These are phyloP conservation scores for Cossypha caffra DNA, from an alignment of 2,797 vertebrate genomes.

Conservation along the genomic window DNA sequence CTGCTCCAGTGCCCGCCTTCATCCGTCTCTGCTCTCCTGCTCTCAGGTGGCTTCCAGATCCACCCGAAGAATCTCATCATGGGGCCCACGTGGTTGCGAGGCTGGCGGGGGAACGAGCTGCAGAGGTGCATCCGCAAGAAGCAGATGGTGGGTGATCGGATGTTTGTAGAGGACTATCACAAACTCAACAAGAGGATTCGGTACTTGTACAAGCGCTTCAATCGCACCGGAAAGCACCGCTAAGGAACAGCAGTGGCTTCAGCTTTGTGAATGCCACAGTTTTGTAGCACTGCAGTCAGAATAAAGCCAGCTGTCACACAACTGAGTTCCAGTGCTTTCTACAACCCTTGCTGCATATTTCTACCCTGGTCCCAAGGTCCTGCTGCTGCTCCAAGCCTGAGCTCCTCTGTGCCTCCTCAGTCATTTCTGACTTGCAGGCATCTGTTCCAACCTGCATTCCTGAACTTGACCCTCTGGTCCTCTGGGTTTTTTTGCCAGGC, in stretches of 20 bases:
- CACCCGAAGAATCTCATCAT: conserved; percentile 88
- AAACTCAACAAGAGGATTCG: conserved; percentile 88
- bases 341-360: rapidly evolving
- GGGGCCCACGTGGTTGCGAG: conserved; percentile 88
- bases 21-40: neutral
- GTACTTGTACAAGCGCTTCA: conserved; percentile 89
- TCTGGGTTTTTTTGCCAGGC: neutral
- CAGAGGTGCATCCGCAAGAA: conserved; percentile 89
- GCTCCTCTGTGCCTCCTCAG: neutral
- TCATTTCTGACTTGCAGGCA: neutral
- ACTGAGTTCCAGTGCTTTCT: neutral
- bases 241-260: conserved; percentile 28
- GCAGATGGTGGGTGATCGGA: conserved; percentile 87
- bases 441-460: neutral
- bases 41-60: conserved; percentile 87
- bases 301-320: conserved; percentile 13
- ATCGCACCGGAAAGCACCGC: conserved; percentile 88
- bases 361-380: neutral
- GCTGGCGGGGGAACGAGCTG: conserved; percentile 89
- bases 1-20: neutral
- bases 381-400: neutral
- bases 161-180: conserved; percentile 87
- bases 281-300: rapidly evolving
- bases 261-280: too few relatives aligned
- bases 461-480: neutral